Conservation (phyloP, 2,888 invertebrate genomes). For the Baronia brevicornis region DNA sequence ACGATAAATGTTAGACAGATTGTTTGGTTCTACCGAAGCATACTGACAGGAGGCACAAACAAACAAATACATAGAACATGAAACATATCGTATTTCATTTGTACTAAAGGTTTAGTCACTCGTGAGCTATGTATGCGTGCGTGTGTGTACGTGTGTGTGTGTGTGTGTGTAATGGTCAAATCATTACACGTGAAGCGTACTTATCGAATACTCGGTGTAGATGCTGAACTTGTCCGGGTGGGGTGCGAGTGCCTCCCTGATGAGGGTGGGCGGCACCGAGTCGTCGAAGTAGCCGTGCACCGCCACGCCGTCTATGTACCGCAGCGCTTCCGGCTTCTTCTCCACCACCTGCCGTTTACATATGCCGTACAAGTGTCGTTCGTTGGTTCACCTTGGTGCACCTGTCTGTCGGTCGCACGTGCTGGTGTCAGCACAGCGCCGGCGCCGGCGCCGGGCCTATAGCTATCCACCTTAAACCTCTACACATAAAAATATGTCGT, state of each 20-base stretch:
- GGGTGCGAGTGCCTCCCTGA: constrained; percentile 71
- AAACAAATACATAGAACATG: neutral
- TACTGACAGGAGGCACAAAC: too few species aligned
- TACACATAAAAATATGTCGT: too few species aligned
- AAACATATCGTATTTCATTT: neutral
- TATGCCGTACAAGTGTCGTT: too few species aligned
- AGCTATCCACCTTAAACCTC: too few species aligned
- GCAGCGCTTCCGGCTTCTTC: constrained; percentile 47
- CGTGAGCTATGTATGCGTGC: neutral
- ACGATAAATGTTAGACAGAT: too few species aligned
- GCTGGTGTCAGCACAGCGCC: too few species aligned
- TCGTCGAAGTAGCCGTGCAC: constrained; percentile 88
- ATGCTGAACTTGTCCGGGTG: constrained; percentile 83
- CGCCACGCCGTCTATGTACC: constrained; percentile 82
- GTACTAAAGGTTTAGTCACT: neutral
- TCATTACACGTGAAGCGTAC: constrained; percentile 39
- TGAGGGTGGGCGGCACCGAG: constrained; percentile 63
- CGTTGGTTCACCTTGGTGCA: too few species aligned
- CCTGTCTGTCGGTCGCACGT: too few species aligned
- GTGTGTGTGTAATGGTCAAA: too few species aligned
- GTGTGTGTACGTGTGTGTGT: neutral
- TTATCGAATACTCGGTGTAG: constrained; percentile 86
- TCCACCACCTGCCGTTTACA: constrained; percentile 59
- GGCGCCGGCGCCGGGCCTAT: too few species aligned
- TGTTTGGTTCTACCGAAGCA: too few species aligned